These are phyloP conservation scores for rabbit (Oryctolagus cuniculus) DNA, from an alignment of 2,113 vertebrate genomes.

Conservation along the genomic window DNA sequence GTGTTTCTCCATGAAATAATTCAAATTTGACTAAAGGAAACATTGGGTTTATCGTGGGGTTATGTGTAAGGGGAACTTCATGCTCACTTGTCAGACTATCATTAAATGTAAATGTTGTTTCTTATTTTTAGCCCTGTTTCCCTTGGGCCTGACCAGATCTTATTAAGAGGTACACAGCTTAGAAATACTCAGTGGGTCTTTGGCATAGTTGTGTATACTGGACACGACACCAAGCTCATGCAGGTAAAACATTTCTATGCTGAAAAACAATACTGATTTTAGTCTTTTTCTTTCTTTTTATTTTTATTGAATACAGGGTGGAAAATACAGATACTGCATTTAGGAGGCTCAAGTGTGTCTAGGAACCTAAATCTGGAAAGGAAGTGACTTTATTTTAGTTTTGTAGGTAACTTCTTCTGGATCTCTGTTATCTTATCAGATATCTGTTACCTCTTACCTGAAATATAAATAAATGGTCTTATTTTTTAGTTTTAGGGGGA, in stretches of 20 bases:
- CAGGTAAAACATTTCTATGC: slow-evolving; percentile 90
- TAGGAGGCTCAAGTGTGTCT: not conserved
- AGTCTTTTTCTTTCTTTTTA: not conserved
- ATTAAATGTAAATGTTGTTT: slow-evolving; percentile 73
- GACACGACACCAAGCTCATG: slow-evolving; percentile 99
- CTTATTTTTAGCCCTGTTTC: slow-evolving; percentile 91
- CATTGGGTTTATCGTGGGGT: slow-evolving; percentile 23
- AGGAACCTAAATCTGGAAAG: slow-evolving; percentile 37
- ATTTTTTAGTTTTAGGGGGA: not conserved
- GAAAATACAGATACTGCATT: not conserved
- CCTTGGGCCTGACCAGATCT: slow-evolving; percentile 96
- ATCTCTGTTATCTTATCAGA: not conserved
- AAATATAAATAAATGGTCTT: not conserved
- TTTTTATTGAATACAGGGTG: not conserved
- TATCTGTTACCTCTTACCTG: not conserved
- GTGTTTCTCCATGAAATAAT: not conserved
- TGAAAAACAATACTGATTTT: slow-evolving; percentile 38
- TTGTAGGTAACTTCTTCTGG: not conserved
- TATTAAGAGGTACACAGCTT: slow-evolving; percentile 96
- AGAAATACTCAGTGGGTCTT: slow-evolving; percentile 98
- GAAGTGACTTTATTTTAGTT: slow-evolving; percentile 13
- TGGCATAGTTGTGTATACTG: slow-evolving; percentile 97
- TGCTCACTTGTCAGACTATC: slow-evolving; percentile 17
- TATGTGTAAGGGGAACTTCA: slow-evolving; percentile 29
- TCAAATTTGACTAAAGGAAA: not conserved